phyloP scores from a whole-genome alignment of 1,140 invertebrate genomes.

The Caenorhabditis briggsae region DNA sequence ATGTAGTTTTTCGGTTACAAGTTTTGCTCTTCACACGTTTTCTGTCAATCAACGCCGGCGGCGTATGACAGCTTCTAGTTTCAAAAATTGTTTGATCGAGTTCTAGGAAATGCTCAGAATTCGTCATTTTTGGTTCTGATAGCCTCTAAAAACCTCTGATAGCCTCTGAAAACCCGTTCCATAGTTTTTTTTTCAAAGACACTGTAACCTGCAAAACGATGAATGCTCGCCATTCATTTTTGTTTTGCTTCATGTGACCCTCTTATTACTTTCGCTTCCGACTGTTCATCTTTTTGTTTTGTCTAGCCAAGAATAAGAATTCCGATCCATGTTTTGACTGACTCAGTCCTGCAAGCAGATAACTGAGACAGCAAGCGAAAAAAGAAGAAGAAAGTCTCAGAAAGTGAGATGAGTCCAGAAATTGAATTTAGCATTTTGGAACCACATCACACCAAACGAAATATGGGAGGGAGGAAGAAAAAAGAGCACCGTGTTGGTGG shows the following conservation, averaged over 20 bases:
- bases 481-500: background rate
- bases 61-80: constrained; percentile 6
- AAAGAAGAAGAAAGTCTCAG: constrained; percentile 3
- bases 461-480: background rate
- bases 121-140: background rate
- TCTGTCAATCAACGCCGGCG: constrained; percentile 4
- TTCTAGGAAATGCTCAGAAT: background rate
- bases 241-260: too few species aligned
- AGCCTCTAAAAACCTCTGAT: too few species aligned
- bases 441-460: constrained; percentile 41
- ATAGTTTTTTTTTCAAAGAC: too few species aligned
- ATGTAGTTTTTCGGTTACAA: constrained; percentile 3
- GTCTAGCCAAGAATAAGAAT: background rate
- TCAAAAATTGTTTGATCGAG: background rate
- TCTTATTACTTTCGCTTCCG: background rate
- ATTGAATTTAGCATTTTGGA: constrained; percentile 46
- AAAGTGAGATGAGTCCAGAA: constrained; percentile 42
- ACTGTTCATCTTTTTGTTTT: background rate
- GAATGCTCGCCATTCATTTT: too few species aligned
- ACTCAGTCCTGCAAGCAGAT: background rate
- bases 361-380: background rate
- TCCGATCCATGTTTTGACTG: background rate
- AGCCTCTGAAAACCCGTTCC: too few species aligned
- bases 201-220: too few species aligned
- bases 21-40: constrained; percentile 21